phyloP scores from a whole-genome alignment of 2,888 invertebrate genomes.

The Sinodicranocentrus sp. region DNA sequence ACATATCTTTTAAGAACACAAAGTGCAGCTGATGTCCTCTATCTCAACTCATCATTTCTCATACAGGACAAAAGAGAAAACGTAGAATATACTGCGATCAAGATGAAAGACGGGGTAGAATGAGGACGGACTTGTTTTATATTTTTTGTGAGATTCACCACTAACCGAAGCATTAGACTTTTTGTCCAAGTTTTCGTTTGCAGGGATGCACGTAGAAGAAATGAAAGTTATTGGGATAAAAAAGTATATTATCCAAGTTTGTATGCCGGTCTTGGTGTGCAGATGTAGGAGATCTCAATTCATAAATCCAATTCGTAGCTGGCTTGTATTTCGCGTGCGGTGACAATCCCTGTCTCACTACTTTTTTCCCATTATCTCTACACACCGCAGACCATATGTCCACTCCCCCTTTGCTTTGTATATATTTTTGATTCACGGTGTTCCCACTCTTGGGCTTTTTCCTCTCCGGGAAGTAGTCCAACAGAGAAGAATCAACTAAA shows the following conservation, averaged over 20 bases:
- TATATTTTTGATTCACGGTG: neutral
- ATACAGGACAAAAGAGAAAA: conserved; percentile 14
- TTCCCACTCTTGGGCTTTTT: neutral
- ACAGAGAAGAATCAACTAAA: conserved; percentile 36
- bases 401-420: neutral
- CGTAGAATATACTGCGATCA: conserved; percentile 27
- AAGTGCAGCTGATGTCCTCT: conserved; percentile 41
- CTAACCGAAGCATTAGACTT: too few relatives aligned
- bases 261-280: too few relatives aligned
- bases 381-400: neutral
- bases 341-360: neutral
- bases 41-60: conserved; percentile 49
- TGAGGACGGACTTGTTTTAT: neutral
- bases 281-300: too few relatives aligned
- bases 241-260: too few relatives aligned
- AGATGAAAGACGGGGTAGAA: neutral
- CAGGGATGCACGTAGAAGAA: too few relatives aligned
- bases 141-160: too few relatives aligned
- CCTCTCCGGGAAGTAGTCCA: too few relatives aligned
- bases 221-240: too few relatives aligned
- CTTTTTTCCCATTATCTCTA: neutral
- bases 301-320: conserved; percentile 33
- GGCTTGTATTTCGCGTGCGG: neutral
- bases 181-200: too few relatives aligned
- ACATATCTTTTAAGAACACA: conserved; percentile 3